These are phyloP conservation scores for Rapana venosa DNA, from an alignment of 2,888 invertebrate species.

Conservation along the genomic window DNA sequence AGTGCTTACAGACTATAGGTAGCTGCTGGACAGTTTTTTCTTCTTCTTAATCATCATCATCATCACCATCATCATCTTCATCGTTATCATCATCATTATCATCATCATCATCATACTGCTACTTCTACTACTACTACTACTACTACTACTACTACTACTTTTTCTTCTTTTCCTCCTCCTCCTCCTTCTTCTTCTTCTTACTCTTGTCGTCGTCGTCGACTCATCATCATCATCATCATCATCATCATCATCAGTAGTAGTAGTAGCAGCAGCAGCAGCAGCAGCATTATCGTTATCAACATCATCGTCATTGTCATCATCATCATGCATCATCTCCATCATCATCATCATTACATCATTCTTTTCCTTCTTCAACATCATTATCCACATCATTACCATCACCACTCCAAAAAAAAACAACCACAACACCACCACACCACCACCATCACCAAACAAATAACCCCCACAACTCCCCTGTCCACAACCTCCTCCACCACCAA, in stretches of 20 bases:
- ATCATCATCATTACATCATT: neutral
- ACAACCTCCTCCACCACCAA: no score
- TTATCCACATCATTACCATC: neutral
- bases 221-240: no score
- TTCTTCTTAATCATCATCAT: neutral
- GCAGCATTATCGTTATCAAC: neutral
- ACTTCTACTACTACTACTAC: no score
- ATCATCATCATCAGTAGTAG: no score
- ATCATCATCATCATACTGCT: no score
- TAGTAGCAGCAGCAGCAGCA: no score
- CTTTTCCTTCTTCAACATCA: neutral
- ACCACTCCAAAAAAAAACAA: no score
- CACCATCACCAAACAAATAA: no score
- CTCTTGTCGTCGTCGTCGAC: neutral
- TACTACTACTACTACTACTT: no score
- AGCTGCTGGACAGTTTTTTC: neutral
- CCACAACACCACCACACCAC: no score
- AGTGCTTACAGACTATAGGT: conserved; percentile 47
- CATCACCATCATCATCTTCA: neutral
- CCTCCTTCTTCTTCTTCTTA: neutral
- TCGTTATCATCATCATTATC: neutral
- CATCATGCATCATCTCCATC: neutral
- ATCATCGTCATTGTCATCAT: neutral
- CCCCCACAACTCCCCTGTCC: no score
- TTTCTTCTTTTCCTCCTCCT: no score